A percentile compares a stretch with the other conserved stretches of the same genome.
These are phyloP conservation scores for Seira musarum DNA, from an alignment of 2,888 invertebrate species.

Conservation along the genomic window DNA sequence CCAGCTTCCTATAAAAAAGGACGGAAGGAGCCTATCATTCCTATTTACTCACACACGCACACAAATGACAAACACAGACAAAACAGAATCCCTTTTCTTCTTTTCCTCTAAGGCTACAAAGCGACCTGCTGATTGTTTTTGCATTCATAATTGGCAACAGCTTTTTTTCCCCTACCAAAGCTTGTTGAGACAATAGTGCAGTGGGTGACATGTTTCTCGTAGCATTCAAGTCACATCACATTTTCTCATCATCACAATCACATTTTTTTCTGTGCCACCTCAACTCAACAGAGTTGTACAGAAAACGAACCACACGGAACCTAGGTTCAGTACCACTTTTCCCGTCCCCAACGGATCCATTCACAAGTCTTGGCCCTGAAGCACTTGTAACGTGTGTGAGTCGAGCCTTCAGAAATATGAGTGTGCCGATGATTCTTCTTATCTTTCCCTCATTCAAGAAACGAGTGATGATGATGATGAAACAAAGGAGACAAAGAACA, in stretches of 20 bases:
- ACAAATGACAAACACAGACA: too few relatives aligned
- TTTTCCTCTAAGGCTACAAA: constrained; percentile 55
- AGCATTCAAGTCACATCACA: constrained; percentile 38
- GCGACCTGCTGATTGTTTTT: constrained; percentile 64
- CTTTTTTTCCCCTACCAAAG: constrained; percentile 26
- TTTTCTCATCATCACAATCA: neutral
- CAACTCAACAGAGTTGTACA: too few relatives aligned
- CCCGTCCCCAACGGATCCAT: constrained; percentile 43
- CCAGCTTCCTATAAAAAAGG: too few relatives aligned
- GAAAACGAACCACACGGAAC: neutral
- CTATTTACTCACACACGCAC: too few relatives aligned
- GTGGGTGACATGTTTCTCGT: too few relatives aligned
- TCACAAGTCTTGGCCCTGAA: constrained; percentile 31
- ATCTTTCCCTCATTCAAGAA: neutral
- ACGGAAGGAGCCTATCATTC: too few relatives aligned
- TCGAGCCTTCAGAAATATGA: too few relatives aligned
- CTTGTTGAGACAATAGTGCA: too few relatives aligned
- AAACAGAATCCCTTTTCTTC: too few relatives aligned
- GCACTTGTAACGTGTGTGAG: too few relatives aligned
- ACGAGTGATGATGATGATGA: constrained; percentile 26
- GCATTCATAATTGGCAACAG: constrained; percentile 66
- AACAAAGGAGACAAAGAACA: constrained; percentile 20
- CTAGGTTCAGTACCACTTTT: neutral
- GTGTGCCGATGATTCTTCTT: too few relatives aligned
- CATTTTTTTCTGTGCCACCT: neutral